These are phyloP conservation scores for Drosophila yooni DNA, from an alignment of 2,888 invertebrate genomes.

Conservation along the genomic window DNA sequence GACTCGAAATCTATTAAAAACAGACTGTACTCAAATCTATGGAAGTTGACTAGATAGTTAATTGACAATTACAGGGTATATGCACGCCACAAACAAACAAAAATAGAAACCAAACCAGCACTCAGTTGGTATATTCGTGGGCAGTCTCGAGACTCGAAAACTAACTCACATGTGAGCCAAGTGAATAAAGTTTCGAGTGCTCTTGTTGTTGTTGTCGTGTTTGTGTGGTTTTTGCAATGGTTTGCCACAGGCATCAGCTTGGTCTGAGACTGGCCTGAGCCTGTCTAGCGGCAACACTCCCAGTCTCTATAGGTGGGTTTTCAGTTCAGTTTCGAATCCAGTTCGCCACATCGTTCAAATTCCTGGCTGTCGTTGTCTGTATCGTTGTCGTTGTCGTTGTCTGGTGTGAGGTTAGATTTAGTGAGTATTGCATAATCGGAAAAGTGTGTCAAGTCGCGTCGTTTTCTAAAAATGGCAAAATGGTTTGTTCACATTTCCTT, in stretches of 20 bases:
- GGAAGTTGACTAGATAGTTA: not conserved
- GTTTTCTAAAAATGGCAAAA: constrained; percentile 74
- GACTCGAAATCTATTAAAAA: not conserved
- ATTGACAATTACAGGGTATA: constrained; percentile 1
- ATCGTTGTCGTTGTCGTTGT: not conserved
- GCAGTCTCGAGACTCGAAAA: constrained; percentile 22
- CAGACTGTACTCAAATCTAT: not conserved
- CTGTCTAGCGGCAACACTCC: constrained; percentile 68
- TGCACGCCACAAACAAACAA: not conserved
- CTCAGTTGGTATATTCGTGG: constrained; percentile 23
- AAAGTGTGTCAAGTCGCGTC: constrained; percentile 69
- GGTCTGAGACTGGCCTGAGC: constrained; percentile 24
- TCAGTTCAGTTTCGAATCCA: constrained; percentile 39
- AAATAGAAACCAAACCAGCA: constrained; percentile 2
- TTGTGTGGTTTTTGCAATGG: constrained; percentile 1
- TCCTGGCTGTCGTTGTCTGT: constrained; percentile 32
- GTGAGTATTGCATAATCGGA: constrained; percentile 65
- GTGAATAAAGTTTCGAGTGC: constrained; percentile 67
- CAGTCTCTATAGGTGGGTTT: constrained; percentile 34
- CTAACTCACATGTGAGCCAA: constrained; percentile 47
- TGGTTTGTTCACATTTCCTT: constrained; percentile 65
- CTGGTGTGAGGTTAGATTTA: constrained; percentile 58
- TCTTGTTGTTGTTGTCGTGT: constrained; percentile 33
- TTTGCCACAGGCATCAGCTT: constrained; percentile 5
- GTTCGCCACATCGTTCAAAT: constrained; percentile 45